Conservation (phyloP, 1,140 invertebrate genomes). For the Cydia fagiglandana region DNA sequence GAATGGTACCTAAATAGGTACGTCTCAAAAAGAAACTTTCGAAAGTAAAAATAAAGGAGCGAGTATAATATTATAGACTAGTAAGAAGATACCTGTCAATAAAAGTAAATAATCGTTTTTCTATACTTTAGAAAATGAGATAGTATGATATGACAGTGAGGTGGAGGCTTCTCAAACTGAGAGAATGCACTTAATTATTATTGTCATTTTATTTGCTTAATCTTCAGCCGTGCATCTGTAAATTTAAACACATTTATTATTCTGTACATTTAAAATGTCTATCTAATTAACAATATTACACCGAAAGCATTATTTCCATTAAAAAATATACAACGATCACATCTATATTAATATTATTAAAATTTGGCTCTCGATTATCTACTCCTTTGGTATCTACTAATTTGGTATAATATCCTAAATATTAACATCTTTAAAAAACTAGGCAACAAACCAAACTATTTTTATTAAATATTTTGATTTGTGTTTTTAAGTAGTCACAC, state of each 20-base stretch:
- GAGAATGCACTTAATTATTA: neutral
- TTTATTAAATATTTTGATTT: no score
- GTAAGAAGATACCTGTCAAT: no score
- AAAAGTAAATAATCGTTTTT: no score
- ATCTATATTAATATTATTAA: slow-evolving; percentile 7
- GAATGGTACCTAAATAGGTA: no score
- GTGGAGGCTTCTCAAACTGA: neutral
- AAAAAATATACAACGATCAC: slow-evolving; percentile 20
- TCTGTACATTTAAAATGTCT: neutral
- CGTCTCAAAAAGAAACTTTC: no score
- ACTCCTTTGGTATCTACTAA: neutral
- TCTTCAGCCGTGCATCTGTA: neutral
- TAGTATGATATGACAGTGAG: neutral
- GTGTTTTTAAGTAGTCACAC: no score
- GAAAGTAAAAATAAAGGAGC: no score
- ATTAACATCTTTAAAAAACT: neutral
- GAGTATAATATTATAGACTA: no score
- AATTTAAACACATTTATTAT: neutral
- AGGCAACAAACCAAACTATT: no score
- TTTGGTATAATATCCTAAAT: neutral
- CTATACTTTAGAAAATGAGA: no score
- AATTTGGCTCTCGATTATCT: slow-evolving; percentile 13
- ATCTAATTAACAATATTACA: slow-evolving; percentile 24
- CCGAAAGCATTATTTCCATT: slow-evolving; percentile 11
- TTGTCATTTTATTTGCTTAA: neutral